Percentiles rank a stretch among this genome's conserved stretches.
These are phyloP conservation scores for rat (Rattus norvegicus) DNA, from an alignment of 2,113 vertebrate species.

Conservation along the genomic window GRCr8 NC_086029.1:93199501-93200000, in stretches of 20 bases:
- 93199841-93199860: too few relatives aligned
- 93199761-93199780: neutral
- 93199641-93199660: neutral
- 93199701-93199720: neutral
- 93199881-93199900: neutral
- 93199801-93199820: neutral
- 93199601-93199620: neutral
- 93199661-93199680: conserved; percentile 41
- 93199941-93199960: neutral
- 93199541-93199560: neutral
- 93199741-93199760: neutral
- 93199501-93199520: neutral
- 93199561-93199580: neutral
- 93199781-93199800: neutral
- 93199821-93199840: neutral
- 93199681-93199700: conserved; percentile 14
- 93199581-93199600: neutral
- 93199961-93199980: neutral
- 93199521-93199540: neutral
- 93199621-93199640: conserved; percentile 5
- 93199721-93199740: neutral
- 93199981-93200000: too few relatives aligned
- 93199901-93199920: neutral
- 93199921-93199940: neutral
- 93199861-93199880: neutral